Conservation (phyloP, 1,140 invertebrate species). For the Amyelois transitella region DNA sequence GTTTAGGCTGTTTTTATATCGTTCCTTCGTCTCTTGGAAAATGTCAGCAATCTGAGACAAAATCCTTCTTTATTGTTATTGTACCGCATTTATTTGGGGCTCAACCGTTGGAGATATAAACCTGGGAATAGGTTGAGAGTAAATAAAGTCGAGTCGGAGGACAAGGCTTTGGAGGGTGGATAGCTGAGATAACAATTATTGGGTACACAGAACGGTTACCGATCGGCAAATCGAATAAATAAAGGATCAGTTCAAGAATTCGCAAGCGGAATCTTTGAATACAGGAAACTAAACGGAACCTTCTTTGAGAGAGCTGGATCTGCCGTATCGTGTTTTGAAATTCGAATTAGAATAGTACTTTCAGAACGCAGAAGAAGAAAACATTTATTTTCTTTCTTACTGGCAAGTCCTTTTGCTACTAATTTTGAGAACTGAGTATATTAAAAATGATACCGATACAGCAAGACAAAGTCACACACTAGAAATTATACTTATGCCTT, state of each 20-base stretch:
- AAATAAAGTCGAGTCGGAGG: conserved; percentile 56
- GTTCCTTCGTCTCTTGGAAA: conserved; percentile 58
- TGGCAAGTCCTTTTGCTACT: too few species aligned
- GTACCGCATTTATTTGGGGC: conserved; percentile 63
- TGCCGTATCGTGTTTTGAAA: too few species aligned
- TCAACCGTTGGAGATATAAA: conserved; percentile 60
- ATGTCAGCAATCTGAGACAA: conserved; percentile 68
- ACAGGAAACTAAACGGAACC: too few species aligned
- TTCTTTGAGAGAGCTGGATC: neutral
- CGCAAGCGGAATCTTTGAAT: too few species aligned
- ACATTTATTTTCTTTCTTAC: too few species aligned
- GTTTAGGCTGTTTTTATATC: conserved; percentile 46
- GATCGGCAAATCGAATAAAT: conserved; percentile 28
- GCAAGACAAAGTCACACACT: too few species aligned
- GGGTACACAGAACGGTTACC: conserved; percentile 40
- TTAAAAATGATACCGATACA: too few species aligned
- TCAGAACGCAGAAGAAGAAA: too few species aligned
- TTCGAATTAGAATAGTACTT: too few species aligned
- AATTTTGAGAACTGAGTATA: too few species aligned
- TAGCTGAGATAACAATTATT: conserved; percentile 62
- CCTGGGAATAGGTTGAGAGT: conserved; percentile 59
- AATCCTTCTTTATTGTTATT: conserved; percentile 72
- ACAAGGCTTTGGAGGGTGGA: conserved; percentile 34
- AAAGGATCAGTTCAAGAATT: neutral
- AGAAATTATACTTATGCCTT: too few species aligned